phyloP scores from a whole-genome alignment of 2,888 invertebrate genomes.

The Melipona bicolor region DNA sequence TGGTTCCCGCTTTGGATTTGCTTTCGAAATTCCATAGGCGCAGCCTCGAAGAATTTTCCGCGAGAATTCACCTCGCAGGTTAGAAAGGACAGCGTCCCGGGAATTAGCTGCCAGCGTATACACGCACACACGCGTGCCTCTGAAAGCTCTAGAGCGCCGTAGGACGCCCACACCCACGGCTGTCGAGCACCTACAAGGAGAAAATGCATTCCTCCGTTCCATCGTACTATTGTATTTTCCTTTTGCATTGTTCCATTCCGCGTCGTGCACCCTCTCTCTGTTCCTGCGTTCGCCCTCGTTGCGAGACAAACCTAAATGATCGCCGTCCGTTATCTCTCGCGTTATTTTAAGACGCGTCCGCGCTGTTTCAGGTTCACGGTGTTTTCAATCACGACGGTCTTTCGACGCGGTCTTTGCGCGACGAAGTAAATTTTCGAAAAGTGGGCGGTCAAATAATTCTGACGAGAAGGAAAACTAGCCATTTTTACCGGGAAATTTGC shows the following conservation, averaged over 20 bases:
- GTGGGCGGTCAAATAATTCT: too few relatives aligned
- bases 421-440: too few relatives aligned
- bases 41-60: conserved; percentile 47
- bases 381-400: not conserved
- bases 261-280: not conserved
- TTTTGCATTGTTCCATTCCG: conserved; percentile 41
- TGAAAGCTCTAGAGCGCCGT: conserved; percentile 49
- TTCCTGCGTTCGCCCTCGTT: not conserved
- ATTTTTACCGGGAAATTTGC: too few relatives aligned
- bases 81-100: conserved; percentile 41
- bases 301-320: conserved; percentile 28
- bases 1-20: conserved; percentile 27
- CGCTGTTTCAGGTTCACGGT: not conserved
- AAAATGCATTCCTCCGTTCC: conserved; percentile 52
- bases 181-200: conserved; percentile 51
- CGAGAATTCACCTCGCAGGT: conserved; percentile 35
- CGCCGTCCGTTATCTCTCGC: conserved; percentile 25
- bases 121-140: not conserved
- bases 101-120: conserved; percentile 59
- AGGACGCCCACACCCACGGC: conserved; percentile 28
- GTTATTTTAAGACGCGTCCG: conserved; percentile 31
- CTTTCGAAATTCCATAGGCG: conserved; percentile 38
- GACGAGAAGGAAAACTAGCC: too few relatives aligned
- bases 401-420: too few relatives aligned
- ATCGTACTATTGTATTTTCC: conserved; percentile 47